Percentiles rank a stretch among this genome's conserved stretches.
These are phyloP conservation scores for Choreutis nemorana DNA, from an alignment of 2,888 invertebrate genomes.

Conservation along the genomic window DNA sequence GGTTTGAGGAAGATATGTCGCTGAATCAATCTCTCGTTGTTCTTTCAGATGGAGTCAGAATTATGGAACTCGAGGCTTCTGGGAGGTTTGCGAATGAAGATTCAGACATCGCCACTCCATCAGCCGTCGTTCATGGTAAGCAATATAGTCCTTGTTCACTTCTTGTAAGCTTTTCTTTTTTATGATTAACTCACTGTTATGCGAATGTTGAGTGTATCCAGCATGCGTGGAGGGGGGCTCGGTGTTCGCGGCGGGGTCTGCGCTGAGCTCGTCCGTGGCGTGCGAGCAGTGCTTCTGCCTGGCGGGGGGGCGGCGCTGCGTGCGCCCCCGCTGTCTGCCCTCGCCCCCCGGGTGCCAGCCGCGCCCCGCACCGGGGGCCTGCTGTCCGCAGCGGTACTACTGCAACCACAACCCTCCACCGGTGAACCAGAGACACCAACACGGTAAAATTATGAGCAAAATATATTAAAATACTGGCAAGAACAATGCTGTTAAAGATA, in stretches of 20 bases:
- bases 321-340: constrained; percentile 81
- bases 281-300: constrained; percentile 91
- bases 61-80: constrained; percentile 28
- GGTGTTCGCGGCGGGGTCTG: constrained; percentile 81
- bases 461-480: too few relatives aligned
- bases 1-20: too few relatives aligned
- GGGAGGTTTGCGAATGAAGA: constrained; percentile 23
- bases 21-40: too few relatives aligned
- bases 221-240: constrained; percentile 77
- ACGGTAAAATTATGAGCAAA: constrained; percentile 26
- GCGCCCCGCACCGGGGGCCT: constrained; percentile 69
- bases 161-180: too few relatives aligned
- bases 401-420: constrained; percentile 42
- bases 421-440: constrained; percentile 19
- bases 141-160: background rate
- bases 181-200: too few relatives aligned
- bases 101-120: constrained; percentile 17
- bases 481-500: too few relatives aligned
- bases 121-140: constrained; percentile 29
- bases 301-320: constrained; percentile 75
- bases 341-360: constrained; percentile 76
- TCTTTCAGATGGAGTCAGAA: constrained; percentile 30
- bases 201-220: constrained; percentile 53
- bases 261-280: constrained; percentile 79
- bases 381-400: constrained; percentile 85